phyloP scores from a whole-genome alignment of 1,140 invertebrate species.

The Nephila pilipes region DNA sequence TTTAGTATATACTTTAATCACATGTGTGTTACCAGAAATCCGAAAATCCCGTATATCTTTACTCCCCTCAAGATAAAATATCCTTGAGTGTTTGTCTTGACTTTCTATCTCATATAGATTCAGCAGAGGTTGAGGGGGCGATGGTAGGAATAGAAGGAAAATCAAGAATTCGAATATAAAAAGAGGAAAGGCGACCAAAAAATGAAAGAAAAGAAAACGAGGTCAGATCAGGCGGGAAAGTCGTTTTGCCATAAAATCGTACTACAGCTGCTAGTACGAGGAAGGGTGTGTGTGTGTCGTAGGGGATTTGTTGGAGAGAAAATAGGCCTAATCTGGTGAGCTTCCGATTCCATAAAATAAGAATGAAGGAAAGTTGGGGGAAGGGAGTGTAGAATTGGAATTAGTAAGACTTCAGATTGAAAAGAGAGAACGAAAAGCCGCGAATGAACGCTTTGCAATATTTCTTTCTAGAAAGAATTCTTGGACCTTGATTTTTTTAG shows the following conservation, averaged over 20 bases:
- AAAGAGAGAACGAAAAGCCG: background rate
- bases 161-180: slow-evolving; percentile 42
- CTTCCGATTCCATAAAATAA: slow-evolving; percentile 23
- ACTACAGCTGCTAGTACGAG: slow-evolving; percentile 2
- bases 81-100: background rate
- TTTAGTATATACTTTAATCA: background rate
- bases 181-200: background rate
- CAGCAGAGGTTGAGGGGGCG: background rate
- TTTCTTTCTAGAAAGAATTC: background rate
- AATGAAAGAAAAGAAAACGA: slow-evolving; percentile 17
- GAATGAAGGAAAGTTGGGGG: slow-evolving; percentile 1
- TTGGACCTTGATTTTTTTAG: too few relatives aligned
- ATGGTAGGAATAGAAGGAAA: background rate
- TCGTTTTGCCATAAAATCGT: slow-evolving; percentile 43
- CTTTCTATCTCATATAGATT: slow-evolving; percentile 25
- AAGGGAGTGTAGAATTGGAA: background rate
- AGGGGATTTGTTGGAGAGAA: slow-evolving; percentile 18
- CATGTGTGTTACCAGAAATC: background rate
- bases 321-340: slow-evolving; percentile 27
- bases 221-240: slow-evolving; percentile 43
- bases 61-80: background rate
- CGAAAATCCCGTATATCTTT: background rate
- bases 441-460: background rate
- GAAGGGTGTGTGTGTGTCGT: background rate
- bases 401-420: background rate